Base-by-base conservation (phyloP, 1,140 invertebrate genomes). In the Arctopsyche grandis region DNA sequence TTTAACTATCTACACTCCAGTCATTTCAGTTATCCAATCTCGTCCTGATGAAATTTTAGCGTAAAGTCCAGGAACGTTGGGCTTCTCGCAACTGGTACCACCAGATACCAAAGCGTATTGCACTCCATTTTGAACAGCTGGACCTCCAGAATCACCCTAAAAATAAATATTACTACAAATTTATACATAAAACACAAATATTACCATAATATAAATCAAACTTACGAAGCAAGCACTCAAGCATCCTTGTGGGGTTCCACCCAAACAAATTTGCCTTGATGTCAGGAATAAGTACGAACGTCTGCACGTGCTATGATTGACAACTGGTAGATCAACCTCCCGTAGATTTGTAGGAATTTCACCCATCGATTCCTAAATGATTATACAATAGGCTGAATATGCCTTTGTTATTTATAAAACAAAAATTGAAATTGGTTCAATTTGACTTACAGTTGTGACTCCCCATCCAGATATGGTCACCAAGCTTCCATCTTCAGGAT, bases 131-230 rank as follows among this genome's bases (percentile, higher is more conserved):
- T 82, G 79, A 24, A 80, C 76, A 10, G 44, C 75, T 71, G 81
- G 81, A 38, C 75, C 76, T 52, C 81, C 81, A 66, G 78, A 80
- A 71, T 82, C 81, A 70, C 81, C 81, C 81, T 82, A 52, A 52
- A 52, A 38, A 38, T 24, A 82, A 66, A 43, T 26, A 21, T 19
- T 58, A 48, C 9, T 7, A 4, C 5, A 63, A 16, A 46, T 52
- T 52, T 52, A 52, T 12, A 52, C 1, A 52, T 12, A 46, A 7
- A 7, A 46, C 44, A 7, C 44, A 46, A 46, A 46, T 46, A 12
- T 7, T 46, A 46, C 5, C 44, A 46, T 46, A 46, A 7, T 46
- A 48, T n/a, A 26, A 73, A 16, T 24, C 10, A 44, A 26, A 76
- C 79, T 77, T 80, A 82, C 81, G 22, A 79, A 80, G 46, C 80